These are phyloP conservation scores for Apodemia zela DNA, from an alignment of 2,888 invertebrate genomes.

Conservation along the genomic window DNA sequence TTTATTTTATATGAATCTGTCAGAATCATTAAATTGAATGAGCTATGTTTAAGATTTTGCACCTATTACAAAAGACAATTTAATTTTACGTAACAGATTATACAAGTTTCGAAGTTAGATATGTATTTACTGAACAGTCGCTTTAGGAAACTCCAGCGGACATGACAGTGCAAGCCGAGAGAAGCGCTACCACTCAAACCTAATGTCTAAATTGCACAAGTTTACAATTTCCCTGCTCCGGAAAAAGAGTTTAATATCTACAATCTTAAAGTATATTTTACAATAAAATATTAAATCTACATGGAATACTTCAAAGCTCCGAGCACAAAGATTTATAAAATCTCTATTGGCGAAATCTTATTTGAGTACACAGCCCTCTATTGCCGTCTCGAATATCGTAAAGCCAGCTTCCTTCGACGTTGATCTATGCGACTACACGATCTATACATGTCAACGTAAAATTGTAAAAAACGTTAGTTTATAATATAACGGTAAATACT, in stretches of 20 bases:
- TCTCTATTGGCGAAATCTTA: neutral
- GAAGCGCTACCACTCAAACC: conserved; percentile 12
- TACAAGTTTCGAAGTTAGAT: no score
- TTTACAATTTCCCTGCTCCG: conserved; percentile 9
- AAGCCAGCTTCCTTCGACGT: neutral
- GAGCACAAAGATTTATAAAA: neutral
- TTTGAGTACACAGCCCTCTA: neutral
- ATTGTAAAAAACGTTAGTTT: no score
- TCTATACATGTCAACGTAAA: no score
- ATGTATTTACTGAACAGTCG: no score
- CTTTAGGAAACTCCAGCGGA: conserved; percentile 8
- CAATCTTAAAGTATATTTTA: conserved; percentile 9
- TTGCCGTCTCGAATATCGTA: neutral
- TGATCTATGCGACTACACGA: neutral
- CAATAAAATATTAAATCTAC: neutral
- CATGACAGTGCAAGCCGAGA: conserved; percentile 13
- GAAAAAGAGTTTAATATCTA: conserved; percentile 6
- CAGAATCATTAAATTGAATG: no score
- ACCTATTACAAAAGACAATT: no score
- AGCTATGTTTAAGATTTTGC: no score
- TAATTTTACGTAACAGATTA: no score
- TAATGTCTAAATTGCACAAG: conserved; percentile 1
- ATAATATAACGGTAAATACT: no score
- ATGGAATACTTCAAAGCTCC: neutral
- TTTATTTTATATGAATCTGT: no score